Base-by-base conservation (phyloP, 1,140 invertebrate species). In the Drosophila repletoides region DNA sequence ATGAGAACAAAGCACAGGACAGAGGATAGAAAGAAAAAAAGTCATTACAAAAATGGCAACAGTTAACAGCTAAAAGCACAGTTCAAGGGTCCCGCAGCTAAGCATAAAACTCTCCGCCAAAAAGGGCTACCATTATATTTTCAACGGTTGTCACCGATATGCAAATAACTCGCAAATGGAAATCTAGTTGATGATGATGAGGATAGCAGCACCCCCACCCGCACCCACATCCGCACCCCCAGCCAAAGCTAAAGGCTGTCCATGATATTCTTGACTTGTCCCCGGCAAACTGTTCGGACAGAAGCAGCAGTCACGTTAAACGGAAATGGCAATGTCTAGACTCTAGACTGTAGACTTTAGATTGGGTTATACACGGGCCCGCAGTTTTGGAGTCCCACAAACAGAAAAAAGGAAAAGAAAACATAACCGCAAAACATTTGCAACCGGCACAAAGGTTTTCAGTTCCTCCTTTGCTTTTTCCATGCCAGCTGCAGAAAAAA, bases 291-390 rank as follows among this genome's bases (percentile, higher is more conserved):
- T 6, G 40, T 24, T 53, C 28, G 53, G 64, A 69, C 59, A 64
- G 40, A 65, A 81, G 74, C 59, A 64, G 40, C 70, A 81, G 74
- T 83, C 79, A 84, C 79, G 80, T 84, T 86, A 72, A 84, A 68
- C 80, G 80, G 80, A 84, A 84, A 86, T 86, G 80, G 80, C 80
- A 75, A 84, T 86, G 80, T 84, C 80, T 84, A 86, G 80, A 84
- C 79, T 84, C 52, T 73, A 69, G 76, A 75, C n/a, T n/a, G n/a
- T n/a, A n/a, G n/a, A n/a, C n/a, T n/a, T n/a, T 55, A 46, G 43
- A 46, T 40, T 15, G 55, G 55, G 28, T 28, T 36, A 9, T 24
- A 17, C 19, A 26, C 22, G 36, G 14, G 10, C 22, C 36, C 24
- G 51, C 24, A 53, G 34, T 19, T 19, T 53, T 41, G 36, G 7